phyloP scores from a whole-genome alignment of 2,113 vertebrate genomes.

The Marmota flaviventris region DNA sequence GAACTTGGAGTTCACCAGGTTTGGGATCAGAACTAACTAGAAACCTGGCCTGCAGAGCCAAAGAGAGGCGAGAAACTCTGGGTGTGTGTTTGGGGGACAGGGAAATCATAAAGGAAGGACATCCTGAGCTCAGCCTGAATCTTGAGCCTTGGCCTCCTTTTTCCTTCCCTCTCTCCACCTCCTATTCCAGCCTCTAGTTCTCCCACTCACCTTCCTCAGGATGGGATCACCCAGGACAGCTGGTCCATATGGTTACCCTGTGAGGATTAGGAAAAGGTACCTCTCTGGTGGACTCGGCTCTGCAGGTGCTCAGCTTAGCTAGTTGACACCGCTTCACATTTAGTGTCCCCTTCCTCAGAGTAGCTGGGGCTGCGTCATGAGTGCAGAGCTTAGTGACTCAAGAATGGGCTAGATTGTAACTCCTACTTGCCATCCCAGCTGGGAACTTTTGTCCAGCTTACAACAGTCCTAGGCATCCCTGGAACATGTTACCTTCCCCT shows the following conservation, averaged over 20 bases:
- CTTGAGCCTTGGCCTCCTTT: rapidly evolving
- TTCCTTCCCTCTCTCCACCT: no score
- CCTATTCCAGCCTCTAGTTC: not conserved
- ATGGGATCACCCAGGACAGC: not conserved
- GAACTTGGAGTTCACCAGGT: no score
- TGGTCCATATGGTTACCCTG: not conserved
- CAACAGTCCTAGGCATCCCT: not conserved
- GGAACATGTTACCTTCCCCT: not conserved
- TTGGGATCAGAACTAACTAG: not conserved
- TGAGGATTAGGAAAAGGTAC: not conserved
- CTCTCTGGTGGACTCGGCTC: not conserved
- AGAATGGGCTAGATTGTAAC: not conserved
- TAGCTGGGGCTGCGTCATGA: not conserved
- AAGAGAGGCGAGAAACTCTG: not conserved
- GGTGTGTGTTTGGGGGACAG: not conserved
- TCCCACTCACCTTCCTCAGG: not conserved
- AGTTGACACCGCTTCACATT: no score
- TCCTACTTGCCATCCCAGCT: not conserved
- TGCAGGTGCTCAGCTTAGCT: not conserved
- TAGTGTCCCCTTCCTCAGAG: not conserved
- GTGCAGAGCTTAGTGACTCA: not conserved
- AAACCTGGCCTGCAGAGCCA: not conserved
- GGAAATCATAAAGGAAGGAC: no score
- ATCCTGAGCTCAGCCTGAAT: not conserved
- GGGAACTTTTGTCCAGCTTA: not conserved